Evolutionary conservation across 2,888 invertebrate species (phyloP).

Genomic region (Agrotis clavis): DNA sequence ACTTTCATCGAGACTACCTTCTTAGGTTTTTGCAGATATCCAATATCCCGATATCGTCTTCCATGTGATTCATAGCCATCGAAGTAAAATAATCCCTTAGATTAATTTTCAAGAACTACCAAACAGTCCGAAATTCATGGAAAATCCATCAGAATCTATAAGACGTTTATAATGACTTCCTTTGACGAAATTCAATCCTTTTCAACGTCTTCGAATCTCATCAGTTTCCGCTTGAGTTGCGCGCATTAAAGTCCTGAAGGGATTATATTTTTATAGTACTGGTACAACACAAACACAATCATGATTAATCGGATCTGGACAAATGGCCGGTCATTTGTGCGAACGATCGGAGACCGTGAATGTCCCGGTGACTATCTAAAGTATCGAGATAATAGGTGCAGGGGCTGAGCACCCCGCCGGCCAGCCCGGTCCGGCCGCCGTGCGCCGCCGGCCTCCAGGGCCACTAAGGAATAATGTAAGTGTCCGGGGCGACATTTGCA

Average conservation of each 20-base stretch:
- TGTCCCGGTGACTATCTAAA: slow-evolving; percentile 90
- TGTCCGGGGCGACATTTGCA: slow-evolving; percentile 91
- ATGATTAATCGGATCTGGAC: slow-evolving; percentile 90
- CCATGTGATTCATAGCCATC: slow-evolving; percentile 59
- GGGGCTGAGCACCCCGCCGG: slow-evolving; percentile 74
- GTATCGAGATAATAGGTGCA: slow-evolving; percentile 90
- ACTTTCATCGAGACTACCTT: neutral
- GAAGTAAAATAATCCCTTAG: slow-evolving; percentile 84
- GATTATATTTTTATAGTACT: slow-evolving; percentile 88
- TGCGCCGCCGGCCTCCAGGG: slow-evolving; percentile 71
- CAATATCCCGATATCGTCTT: slow-evolving; percentile 44
- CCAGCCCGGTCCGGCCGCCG: slow-evolving; percentile 62
- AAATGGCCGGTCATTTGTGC: slow-evolving; percentile 89
- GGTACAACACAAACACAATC: slow-evolving; percentile 87
- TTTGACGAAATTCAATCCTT: slow-evolving; percentile 86
- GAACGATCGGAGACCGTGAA: slow-evolving; percentile 85
- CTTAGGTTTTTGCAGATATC: slow-evolving; percentile 29
- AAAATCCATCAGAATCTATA: slow-evolving; percentile 81
- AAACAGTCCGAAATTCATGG: slow-evolving; percentile 79
- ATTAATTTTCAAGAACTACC: slow-evolving; percentile 82
- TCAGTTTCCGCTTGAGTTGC: slow-evolving; percentile 73
- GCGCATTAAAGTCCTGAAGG: slow-evolving; percentile 74
- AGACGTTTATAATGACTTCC: slow-evolving; percentile 79
- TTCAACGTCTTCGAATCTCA: slow-evolving; percentile 75
- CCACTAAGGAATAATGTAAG: slow-evolving; percentile 89